phyloP scores from a whole-genome alignment of 2,113 vertebrate genomes.

The Stictonetta naevosa region DNA sequence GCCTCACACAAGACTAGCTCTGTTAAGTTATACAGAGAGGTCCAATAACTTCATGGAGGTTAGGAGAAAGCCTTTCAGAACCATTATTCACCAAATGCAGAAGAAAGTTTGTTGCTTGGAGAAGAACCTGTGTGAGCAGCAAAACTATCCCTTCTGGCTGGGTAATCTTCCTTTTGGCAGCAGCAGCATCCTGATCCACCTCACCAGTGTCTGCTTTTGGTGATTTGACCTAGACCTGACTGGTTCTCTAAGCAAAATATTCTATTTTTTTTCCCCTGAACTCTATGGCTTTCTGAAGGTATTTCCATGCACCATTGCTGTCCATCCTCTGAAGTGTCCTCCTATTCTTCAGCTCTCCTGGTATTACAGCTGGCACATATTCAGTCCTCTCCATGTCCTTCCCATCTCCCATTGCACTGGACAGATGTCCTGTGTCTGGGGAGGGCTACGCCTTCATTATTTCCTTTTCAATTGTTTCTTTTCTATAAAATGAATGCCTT shows the following conservation, averaged over 20 bases:
- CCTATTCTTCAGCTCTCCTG: neutral
- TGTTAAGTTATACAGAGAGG: neutral
- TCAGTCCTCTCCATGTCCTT: neutral
- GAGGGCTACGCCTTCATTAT: neutral
- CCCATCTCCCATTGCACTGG: neutral
- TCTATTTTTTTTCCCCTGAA: neutral
- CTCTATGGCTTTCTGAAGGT: neutral
- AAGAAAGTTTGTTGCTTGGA: neutral
- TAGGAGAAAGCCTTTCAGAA: neutral
- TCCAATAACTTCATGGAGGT: accelerated
- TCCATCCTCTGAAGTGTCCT: neutral
- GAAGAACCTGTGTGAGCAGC: neutral
- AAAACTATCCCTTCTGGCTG: neutral
- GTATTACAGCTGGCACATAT: neutral
- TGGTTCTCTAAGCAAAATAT: accelerated
- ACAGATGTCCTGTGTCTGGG: neutral
- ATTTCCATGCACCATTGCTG: neutral
- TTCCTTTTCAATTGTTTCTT: neutral
- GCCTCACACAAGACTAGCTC: neutral
- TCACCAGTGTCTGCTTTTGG: neutral
- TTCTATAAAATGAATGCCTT: neutral
- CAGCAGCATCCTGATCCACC: neutral
- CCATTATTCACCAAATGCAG: neutral
- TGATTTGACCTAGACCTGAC: neutral
- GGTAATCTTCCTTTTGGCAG: neutral